phyloP scores from a whole-genome alignment of 2,888 invertebrate genomes.

The Stratiomys singularior region DNA sequence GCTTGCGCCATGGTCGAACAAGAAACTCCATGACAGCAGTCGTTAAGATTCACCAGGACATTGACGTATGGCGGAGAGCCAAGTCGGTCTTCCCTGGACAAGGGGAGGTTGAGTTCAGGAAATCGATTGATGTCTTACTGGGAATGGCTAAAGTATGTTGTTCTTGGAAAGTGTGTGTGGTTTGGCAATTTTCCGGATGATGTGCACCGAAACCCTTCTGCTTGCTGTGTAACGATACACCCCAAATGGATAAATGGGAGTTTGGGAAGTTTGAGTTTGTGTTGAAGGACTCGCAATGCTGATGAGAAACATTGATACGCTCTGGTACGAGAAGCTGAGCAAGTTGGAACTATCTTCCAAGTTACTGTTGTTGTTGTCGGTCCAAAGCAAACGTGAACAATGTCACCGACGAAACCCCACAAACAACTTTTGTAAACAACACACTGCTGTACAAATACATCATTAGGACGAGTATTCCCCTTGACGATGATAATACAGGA shows the following conservation, averaged over 20 bases:
- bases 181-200: constrained; percentile 39
- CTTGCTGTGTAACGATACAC: neutral
- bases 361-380: neutral
- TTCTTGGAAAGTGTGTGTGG: constrained; percentile 17
- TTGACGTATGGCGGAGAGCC: neutral
- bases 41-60: constrained; percentile 4
- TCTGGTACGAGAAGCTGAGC: neutral
- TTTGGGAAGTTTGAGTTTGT: too few relatives aligned
- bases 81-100: neutral
- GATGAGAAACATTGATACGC: neutral
- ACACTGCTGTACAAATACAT: constrained; percentile 24
- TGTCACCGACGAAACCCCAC: constrained; percentile 6
- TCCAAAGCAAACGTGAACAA: constrained; percentile 30
- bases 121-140: constrained; percentile 41
- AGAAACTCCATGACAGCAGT: neutral
- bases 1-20: neutral
- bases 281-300: neutral
- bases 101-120: neutral
- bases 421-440: constrained; percentile 37
- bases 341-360: neutral
- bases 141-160: neutral
- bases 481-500: neutral
- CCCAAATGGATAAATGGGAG: neutral
- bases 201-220: constrained; percentile 20
- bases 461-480: constrained; percentile 21